phyloP scores from a whole-genome alignment of 2,113 vertebrate species.

The Ptilonorhynchus violaceus region DNA sequence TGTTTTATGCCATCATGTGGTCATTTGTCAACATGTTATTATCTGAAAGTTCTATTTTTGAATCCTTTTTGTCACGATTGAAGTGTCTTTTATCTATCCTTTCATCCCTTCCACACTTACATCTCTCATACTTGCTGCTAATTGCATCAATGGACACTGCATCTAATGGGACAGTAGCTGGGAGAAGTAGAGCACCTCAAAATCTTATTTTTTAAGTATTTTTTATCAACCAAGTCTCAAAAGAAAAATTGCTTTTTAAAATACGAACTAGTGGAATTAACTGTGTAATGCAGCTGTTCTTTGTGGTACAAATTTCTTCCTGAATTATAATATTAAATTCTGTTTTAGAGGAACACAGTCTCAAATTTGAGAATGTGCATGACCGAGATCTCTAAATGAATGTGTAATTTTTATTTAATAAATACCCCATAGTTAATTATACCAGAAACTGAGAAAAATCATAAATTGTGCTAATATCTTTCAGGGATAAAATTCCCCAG shows the following conservation, averaged over 20 bases:
- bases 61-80: neutral
- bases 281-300: neutral
- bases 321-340: neutral
- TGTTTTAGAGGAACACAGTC: neutral
- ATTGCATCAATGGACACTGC: neutral
- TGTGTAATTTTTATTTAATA: neutral
- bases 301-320: neutral
- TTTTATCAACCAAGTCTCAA: neutral
- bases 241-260: neutral
- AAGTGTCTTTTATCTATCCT: neutral
- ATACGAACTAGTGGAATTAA: neutral
- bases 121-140: neutral
- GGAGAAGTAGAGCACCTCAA: neutral
- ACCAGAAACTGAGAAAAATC: neutral
- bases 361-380: neutral
- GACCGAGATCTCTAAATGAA: neutral
- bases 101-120: neutral
- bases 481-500: neutral
- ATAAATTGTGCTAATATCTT: neutral
- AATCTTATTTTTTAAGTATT: neutral
- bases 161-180: neutral
- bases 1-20: neutral
- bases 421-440: neutral
- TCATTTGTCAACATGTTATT: neutral
- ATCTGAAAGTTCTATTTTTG: neutral